These are phyloP conservation scores for Stigmatopora nigra DNA, from an alignment of 2,113 vertebrate genomes.

Conservation along the genomic window DNA sequence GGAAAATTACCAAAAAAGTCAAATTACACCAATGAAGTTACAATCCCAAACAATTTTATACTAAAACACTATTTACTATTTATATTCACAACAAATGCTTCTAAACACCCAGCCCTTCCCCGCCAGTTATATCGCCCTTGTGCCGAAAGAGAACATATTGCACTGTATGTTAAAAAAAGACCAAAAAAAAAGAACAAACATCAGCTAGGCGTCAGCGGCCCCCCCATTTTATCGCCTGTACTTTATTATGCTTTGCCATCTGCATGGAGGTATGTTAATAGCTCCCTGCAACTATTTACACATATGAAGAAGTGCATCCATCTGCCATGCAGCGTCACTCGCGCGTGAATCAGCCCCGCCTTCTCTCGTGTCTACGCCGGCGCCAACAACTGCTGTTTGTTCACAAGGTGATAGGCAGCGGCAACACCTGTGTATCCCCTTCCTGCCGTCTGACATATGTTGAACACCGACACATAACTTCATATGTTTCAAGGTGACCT, in stretches of 20 bases:
- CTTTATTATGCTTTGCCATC: conserved; percentile 80
- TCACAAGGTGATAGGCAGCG: conserved; percentile 75
- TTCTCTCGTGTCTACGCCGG: conserved; percentile 37
- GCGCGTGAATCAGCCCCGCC: conserved; percentile 77
- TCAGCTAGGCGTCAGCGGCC: conserved; percentile 65
- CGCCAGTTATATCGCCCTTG: conserved; percentile 67
- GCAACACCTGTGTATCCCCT: conserved; percentile 56
- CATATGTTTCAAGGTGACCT: conserved; percentile 46
- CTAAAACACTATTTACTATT: conserved; percentile 67
- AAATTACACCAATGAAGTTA: conserved; percentile 40
- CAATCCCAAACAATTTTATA: conserved; percentile 51
- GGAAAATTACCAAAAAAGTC: conserved; percentile 11
- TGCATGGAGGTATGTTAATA: conserved; percentile 76
- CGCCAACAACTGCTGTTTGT: conserved; percentile 77
- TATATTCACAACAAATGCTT: conserved; percentile 57
- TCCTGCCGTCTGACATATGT: conserved; percentile 65
- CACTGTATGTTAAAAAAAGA: conserved; percentile 64
- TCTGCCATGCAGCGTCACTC: conserved; percentile 72
- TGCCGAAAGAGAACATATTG: conserved; percentile 66
- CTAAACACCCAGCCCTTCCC: conserved; percentile 58
- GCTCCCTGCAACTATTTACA: conserved; percentile 73
- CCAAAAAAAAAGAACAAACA: conserved; percentile 65
- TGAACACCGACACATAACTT: conserved; percentile 35
- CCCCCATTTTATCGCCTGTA: conserved; percentile 73
- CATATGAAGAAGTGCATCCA: conserved; percentile 76